Conservation (phyloP, 2,888 invertebrate genomes). For the Eristalinus aeneus region DNA sequence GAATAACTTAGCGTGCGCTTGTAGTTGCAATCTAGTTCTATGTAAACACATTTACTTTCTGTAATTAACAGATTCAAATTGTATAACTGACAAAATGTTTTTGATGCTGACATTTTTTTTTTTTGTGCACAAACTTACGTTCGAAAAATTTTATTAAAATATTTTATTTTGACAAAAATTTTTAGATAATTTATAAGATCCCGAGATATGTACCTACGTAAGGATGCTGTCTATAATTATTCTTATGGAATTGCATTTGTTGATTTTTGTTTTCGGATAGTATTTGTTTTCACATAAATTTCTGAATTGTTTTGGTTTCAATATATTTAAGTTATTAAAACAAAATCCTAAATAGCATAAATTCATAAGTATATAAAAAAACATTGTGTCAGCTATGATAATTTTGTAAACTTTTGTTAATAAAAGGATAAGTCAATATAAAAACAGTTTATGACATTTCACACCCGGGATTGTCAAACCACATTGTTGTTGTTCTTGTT, state of each 20-base stretch:
- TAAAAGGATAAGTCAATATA: slow-evolving; percentile 41
- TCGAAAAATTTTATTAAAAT: slow-evolving; percentile 31
- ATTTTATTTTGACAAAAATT: background rate
- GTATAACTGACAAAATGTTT: slow-evolving; percentile 82
- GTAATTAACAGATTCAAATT: slow-evolving; percentile 28
- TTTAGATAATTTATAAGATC: background rate
- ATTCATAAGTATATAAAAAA: slow-evolving; percentile 73
- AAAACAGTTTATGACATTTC: background rate
- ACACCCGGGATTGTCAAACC: slow-evolving; percentile 25
- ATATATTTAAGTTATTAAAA: slow-evolving; percentile 55
- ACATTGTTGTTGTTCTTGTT: slow-evolving; percentile 25
- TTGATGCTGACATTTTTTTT: slow-evolving; percentile 77
- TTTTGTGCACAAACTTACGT: slow-evolving; percentile 48
- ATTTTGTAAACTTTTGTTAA: slow-evolving; percentile 72
- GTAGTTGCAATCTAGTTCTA: slow-evolving; percentile 56
- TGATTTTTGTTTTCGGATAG: slow-evolving; percentile 44
- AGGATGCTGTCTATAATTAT: slow-evolving; percentile 43
- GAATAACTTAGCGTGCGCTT: slow-evolving; percentile 70
- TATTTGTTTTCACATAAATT: slow-evolving; percentile 31
- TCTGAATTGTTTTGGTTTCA: slow-evolving; percentile 59
- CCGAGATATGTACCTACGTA: slow-evolving; percentile 6
- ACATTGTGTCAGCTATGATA: slow-evolving; percentile 81
- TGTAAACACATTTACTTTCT: slow-evolving; percentile 33
- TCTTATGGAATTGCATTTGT: slow-evolving; percentile 67
- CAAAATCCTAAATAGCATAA: slow-evolving; percentile 74